A percentile compares a stretch with the other conserved stretches of the same genome.
phyloP scores from a whole-genome alignment of 2,888 invertebrate species.

The Lissocephala sabroskyi region DNA sequence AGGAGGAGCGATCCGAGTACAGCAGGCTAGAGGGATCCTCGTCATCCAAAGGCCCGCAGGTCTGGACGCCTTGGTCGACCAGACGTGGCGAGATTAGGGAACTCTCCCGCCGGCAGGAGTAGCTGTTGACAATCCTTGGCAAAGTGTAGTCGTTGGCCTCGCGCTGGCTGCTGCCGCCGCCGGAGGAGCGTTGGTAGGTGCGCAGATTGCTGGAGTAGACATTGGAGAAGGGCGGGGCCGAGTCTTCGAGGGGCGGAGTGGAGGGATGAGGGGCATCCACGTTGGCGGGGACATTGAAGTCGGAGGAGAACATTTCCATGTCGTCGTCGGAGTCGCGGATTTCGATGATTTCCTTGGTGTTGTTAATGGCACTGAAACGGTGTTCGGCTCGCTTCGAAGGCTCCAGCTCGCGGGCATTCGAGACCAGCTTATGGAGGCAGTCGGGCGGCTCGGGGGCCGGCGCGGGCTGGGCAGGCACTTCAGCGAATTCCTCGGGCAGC shows the following conservation, averaged over 20 bases:
- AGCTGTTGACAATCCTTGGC: conserved; percentile 52
- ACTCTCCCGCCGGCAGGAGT: conserved; percentile 50
- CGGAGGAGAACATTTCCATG: conserved; percentile 47
- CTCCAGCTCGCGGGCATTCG: conserved; percentile 39
- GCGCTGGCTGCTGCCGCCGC: conserved; percentile 19
- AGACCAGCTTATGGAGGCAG: conserved; percentile 32
- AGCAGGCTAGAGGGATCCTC: conserved; percentile 16
- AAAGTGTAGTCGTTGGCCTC: conserved; percentile 23
- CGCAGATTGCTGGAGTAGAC: conserved; percentile 47
- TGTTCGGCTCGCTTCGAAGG: conserved; percentile 45
- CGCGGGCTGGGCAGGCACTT: conserved; percentile 10
- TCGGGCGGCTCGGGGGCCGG: conserved; percentile 39
- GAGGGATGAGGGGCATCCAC: conserved; percentile 43
- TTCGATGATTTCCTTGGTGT: conserved; percentile 37
- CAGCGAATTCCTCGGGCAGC: conserved; percentile 10
- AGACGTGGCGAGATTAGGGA: conserved; percentile 20
- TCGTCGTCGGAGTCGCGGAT: conserved; percentile 50
- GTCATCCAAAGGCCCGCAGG: conserved; percentile 12
- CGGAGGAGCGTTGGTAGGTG: conserved; percentile 42
- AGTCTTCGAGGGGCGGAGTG: conserved; percentile 28
- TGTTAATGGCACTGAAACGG: conserved; percentile 47
- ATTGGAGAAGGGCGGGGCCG: conserved; percentile 36
- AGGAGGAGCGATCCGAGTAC: conserved; percentile 6
- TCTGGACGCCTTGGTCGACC: conserved; percentile 48
- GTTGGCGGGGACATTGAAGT: conserved; percentile 48